A percentile compares a stretch with the other conserved stretches of the same genome.
Conservation (phyloP, 2,888 invertebrate species). For the Oligia fasciuncula region DNA sequence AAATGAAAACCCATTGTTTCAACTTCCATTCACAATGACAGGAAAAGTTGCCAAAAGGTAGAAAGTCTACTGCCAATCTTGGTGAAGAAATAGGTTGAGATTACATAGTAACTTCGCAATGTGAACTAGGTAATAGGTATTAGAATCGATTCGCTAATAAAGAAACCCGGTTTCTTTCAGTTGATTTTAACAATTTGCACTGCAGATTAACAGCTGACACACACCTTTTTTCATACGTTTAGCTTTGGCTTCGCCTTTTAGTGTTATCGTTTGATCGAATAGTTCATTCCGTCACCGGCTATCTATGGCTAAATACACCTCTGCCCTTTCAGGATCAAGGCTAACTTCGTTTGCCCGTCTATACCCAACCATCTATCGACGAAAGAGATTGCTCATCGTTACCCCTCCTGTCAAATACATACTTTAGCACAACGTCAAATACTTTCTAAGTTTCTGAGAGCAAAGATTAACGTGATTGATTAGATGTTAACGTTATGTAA, state of each 20-base stretch:
- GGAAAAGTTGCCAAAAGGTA: constrained; percentile 54
- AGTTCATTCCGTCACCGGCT: constrained; percentile 35
- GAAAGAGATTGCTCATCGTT: constrained; percentile 41
- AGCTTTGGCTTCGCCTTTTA: constrained; percentile 36
- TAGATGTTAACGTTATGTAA: constrained; percentile 46
- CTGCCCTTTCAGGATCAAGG: constrained; percentile 55
- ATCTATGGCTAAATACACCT: constrained; percentile 45
- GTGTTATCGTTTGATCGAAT: constrained; percentile 39
- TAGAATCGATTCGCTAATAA: constrained; percentile 25
- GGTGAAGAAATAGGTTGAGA: constrained; percentile 26
- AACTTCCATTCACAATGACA: constrained; percentile 55
- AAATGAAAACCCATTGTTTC: constrained; percentile 55
- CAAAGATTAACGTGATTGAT: constrained; percentile 65
- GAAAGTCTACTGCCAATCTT: constrained; percentile 49
- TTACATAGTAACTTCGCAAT: constrained; percentile 7
- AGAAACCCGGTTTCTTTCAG: constrained; percentile 19
- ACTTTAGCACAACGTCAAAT: constrained; percentile 13
- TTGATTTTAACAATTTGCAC: constrained; percentile 41
- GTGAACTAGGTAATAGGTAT: constrained; percentile 4
- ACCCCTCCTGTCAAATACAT: constrained; percentile 26
- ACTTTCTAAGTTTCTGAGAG: constrained; percentile 55
- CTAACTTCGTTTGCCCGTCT: not conserved
- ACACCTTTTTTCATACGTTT: constrained; percentile 25
- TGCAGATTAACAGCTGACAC: constrained; percentile 17
- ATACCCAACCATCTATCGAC: not conserved